Conservation (phyloP, 2,888 invertebrate genomes). For the Synanthedon andrenaeformis region DNA sequence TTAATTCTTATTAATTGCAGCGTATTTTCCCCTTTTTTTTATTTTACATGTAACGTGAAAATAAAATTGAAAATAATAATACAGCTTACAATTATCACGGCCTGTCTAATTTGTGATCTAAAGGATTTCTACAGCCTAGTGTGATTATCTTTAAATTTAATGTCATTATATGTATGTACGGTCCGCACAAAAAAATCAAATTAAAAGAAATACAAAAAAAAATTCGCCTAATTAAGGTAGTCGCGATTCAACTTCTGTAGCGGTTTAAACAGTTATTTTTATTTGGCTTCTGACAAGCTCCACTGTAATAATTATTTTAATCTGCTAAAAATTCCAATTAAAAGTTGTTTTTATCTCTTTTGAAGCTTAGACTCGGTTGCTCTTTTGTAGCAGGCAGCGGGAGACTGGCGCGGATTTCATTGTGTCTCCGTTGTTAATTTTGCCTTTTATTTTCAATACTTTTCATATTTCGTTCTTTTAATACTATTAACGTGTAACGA, state of each 20-base stretch:
- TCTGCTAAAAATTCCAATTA: conserved; percentile 56
- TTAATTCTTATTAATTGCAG: too few relatives aligned
- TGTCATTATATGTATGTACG: too few relatives aligned
- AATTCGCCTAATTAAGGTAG: conserved; percentile 7
- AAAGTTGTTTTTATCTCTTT: conserved; percentile 51
- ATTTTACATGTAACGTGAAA: too few relatives aligned
- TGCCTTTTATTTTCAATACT: conserved; percentile 3
- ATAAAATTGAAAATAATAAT: too few relatives aligned
- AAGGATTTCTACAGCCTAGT: too few relatives aligned
- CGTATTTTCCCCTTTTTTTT: too few relatives aligned
- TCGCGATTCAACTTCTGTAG: conserved; percentile 5
- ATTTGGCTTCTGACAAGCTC: conserved; percentile 33
- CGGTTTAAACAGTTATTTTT: conserved; percentile 21
- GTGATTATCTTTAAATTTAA: too few relatives aligned
- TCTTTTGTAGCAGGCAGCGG: conserved; percentile 29
- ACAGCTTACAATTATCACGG: too few relatives aligned
- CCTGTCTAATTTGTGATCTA: too few relatives aligned
- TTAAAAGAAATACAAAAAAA: conserved; percentile 2
- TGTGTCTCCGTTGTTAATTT: conserved; percentile 19
- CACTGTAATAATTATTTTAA: conserved; percentile 51
- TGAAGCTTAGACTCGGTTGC: conserved; percentile 40
- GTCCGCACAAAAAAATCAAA: too few relatives aligned
- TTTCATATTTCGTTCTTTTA: neutral
- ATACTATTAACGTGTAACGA: neutral
- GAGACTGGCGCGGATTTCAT: conserved; percentile 19